These are phyloP conservation scores for Cylloceria caligata DNA, from an alignment of 2,888 invertebrate genomes.

Conservation along the genomic window DNA sequence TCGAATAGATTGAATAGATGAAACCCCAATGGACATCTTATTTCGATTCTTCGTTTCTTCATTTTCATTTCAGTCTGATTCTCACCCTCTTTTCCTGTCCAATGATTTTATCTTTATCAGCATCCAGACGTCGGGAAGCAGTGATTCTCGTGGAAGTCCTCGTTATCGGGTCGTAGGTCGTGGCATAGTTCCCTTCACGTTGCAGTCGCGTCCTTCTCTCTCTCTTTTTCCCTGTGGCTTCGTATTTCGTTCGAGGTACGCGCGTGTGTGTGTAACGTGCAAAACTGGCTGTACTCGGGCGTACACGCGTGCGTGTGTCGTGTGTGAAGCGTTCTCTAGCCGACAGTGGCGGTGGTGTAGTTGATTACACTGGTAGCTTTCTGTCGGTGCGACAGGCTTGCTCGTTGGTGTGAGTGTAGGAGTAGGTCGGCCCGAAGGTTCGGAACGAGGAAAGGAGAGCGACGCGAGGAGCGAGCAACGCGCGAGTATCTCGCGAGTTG, in stretches of 20 bases:
- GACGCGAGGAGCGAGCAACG: constrained; percentile 34
- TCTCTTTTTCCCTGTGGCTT: constrained; percentile 30
- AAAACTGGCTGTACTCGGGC: constrained; percentile 33
- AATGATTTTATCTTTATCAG: background rate
- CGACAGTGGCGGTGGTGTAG: constrained; percentile 9
- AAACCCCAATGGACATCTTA: too few relatives aligned
- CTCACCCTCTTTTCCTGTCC: background rate
- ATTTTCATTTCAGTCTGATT: background rate
- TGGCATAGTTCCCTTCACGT: constrained; percentile 60
- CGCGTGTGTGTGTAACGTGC: constrained; percentile 17
- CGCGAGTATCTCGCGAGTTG: constrained; percentile 56
- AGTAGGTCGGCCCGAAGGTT: constrained; percentile 69
- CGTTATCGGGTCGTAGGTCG: constrained; percentile 66
- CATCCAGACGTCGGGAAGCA: constrained; percentile 40
- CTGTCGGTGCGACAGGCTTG: constrained; percentile 12
- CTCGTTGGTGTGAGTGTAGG: constrained; percentile 53
- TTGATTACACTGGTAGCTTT: constrained; percentile 2
- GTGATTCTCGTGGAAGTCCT: constrained; percentile 45
- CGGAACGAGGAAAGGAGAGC: constrained; percentile 50
- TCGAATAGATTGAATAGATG: too few relatives aligned
- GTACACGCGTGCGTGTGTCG: constrained; percentile 55
- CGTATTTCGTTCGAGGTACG: constrained; percentile 27
- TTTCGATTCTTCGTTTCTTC: background rate
- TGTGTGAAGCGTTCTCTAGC: constrained; percentile 41
- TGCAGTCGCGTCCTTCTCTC: constrained; percentile 49